A percentile compares a stretch with the other conserved stretches of the same genome.
Conservation (phyloP, 1,140 invertebrate species). For the Achatina immaculata region DNA sequence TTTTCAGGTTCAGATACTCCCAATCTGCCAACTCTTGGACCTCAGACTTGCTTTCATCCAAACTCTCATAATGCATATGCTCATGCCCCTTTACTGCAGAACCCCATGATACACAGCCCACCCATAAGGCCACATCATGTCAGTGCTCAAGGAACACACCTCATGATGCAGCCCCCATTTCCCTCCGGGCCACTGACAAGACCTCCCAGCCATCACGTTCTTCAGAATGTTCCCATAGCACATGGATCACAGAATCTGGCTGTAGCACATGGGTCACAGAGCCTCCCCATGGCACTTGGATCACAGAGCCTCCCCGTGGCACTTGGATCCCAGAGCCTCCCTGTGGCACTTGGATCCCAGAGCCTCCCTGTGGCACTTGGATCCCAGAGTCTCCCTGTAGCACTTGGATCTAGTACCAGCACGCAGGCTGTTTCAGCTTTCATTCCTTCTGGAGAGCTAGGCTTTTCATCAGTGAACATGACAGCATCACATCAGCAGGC, state of each 20-base stretch:
- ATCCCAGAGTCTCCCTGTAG: not conserved
- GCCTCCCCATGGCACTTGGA: no score
- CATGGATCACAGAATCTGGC: no score
- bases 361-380: not conserved
- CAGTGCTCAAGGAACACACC: not conserved
- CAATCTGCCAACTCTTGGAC: not conserved
- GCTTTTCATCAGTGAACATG: not conserved
- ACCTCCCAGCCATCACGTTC: not conserved
- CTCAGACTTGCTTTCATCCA: constrained; percentile 2
- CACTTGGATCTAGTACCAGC: not conserved
- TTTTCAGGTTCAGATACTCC: not conserved
- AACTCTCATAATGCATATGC: not conserved
- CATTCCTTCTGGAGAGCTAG: not conserved
- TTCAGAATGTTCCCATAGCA: not conserved
- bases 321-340: no score
- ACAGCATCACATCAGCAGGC: not conserved
- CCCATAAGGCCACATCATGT: not conserved
- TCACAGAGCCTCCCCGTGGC: no score
- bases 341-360: not conserved
- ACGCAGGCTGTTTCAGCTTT: not conserved
- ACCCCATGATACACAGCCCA: not conserved
- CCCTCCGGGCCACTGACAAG: not conserved
- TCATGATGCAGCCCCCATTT: not conserved
- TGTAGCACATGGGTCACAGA: no score
- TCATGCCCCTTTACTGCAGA: not conserved